Conservation (phyloP, 2,797 vertebrate genomes). For the Alcedo atthis region DNA sequence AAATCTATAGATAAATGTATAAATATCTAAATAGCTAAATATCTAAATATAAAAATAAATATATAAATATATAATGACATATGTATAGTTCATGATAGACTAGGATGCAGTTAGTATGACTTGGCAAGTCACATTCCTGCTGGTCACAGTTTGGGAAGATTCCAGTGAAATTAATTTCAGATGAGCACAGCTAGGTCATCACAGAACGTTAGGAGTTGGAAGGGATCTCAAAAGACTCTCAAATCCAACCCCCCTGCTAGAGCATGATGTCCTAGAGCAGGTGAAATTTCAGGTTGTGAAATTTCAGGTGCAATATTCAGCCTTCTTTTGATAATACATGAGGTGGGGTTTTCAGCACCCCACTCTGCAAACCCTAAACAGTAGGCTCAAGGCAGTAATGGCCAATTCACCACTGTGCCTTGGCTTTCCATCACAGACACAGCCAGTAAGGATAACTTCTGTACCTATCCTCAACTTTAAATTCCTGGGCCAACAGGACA, state of each 20-base stretch:
- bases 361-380: neutral
- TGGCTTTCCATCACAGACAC: neutral
- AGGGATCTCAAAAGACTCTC: too few species aligned
- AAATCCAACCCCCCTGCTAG: too few species aligned
- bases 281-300: neutral
- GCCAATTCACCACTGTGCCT: too few species aligned
- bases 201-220: too few species aligned
- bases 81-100: neutral
- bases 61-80: too few species aligned
- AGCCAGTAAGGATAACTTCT: neutral
- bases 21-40: too few species aligned
- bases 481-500: neutral
- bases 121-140: neutral
- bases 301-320: neutral
- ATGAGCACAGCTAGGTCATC: neutral
- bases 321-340: rapidly evolving
- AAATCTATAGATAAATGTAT: too few species aligned
- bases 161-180: neutral
- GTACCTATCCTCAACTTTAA: neutral
- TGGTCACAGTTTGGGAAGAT: neutral
- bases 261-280: too few species aligned
- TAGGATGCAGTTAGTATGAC: neutral
- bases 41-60: too few species aligned
- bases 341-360: neutral
- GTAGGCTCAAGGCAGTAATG: neutral